Conservation (phyloP, 2,113 vertebrate genomes). For the Siniperca knerii region DNA sequence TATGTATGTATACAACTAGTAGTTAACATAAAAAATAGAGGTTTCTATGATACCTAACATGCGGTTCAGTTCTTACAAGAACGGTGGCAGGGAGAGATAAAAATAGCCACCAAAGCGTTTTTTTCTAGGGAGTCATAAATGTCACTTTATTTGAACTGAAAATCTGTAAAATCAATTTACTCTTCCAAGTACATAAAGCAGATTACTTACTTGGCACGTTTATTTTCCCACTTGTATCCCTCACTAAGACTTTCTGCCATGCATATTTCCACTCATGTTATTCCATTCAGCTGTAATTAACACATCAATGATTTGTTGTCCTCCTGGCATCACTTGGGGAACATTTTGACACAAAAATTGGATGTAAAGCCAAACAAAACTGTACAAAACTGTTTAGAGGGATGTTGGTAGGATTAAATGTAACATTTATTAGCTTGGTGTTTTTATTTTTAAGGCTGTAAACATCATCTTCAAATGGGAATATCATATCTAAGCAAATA, state of each 20-base stretch:
- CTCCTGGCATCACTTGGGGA: neutral
- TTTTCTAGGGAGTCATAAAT: neutral
- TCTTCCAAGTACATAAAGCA: neutral
- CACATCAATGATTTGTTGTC: conserved; percentile 14
- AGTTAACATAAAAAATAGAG: neutral
- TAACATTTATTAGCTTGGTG: neutral
- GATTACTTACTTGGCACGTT: conserved; percentile 9
- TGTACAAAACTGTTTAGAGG: neutral
- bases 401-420: neutral
- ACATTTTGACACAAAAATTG: conserved; percentile 9
- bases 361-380: neutral
- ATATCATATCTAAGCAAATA: neutral
- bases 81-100: neutral
- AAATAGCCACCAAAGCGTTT: neutral
- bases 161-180: neutral
- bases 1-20: neutral
- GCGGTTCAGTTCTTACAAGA: neutral
- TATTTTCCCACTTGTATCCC: conserved; percentile 12
- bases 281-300: conserved; percentile 19
- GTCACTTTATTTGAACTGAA: neutral
- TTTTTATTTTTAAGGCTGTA: neutral
- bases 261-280: neutral
- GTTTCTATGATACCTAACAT: neutral
- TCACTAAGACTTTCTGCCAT: neutral
- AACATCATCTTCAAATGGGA: neutral